Evolutionary conservation across 2,113 vertebrate species (phyloP).

Genomic region (Colaptes auratus): DNA sequence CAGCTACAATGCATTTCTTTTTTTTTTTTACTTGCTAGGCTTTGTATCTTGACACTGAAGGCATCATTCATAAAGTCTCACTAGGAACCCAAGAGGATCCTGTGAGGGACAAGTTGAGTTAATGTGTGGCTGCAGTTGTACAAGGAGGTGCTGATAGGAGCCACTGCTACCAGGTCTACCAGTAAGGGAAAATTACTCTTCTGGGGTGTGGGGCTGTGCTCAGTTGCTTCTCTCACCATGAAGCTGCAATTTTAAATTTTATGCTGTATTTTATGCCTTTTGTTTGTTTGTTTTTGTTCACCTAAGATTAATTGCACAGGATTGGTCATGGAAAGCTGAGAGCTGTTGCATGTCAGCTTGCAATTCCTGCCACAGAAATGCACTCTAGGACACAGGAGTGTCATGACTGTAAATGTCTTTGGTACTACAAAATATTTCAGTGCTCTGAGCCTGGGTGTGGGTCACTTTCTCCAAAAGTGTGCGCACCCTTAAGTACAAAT

Average conservation of each 20-base stretch:
- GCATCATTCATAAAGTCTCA: background rate
- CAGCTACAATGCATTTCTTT: background rate
- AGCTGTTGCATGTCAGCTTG: background rate
- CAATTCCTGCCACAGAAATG: background rate
- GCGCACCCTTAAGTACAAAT: background rate
- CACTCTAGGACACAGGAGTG: background rate
- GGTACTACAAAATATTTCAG: background rate
- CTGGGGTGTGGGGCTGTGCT: background rate
- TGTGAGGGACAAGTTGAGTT: accelerated
- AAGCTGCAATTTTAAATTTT: background rate
- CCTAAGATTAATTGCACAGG: background rate
- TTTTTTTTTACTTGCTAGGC: background rate
- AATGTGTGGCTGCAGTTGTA: background rate
- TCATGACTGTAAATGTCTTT: background rate
- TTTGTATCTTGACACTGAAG: background rate
- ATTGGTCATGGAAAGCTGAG: background rate
- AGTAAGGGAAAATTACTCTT: background rate
- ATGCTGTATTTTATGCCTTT: background rate
- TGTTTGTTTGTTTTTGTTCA: background rate
- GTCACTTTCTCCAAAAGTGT: background rate
- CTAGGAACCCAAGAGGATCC: background rate
- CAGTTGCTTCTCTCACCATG: background rate
- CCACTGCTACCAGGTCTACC: background rate
- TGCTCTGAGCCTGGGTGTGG: background rate
- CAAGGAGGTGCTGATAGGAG: background rate